Evolutionary conservation across 1,140 invertebrate genomes (phyloP).

Genomic region (Apis dorsata): DNA sequence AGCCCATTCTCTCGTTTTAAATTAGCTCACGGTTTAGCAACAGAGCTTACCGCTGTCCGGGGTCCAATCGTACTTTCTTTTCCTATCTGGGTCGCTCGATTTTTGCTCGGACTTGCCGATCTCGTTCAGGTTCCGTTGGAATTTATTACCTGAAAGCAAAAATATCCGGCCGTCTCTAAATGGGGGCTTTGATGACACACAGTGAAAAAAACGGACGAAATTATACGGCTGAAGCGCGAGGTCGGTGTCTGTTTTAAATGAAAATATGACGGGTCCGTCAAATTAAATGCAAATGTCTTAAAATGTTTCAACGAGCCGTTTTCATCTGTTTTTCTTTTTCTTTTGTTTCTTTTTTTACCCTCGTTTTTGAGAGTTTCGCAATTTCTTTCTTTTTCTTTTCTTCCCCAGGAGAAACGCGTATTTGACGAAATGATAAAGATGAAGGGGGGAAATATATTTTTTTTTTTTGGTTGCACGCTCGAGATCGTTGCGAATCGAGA

Average conservation of each 20-base stretch:
- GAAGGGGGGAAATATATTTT: background rate
- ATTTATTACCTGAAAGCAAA: conserved; percentile 82
- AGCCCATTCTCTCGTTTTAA: conserved; percentile 18
- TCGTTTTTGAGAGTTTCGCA: background rate
- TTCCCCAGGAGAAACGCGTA: no score
- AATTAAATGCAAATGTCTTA: conserved; percentile 28
- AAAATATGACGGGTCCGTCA: background rate
- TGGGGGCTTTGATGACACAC: background rate
- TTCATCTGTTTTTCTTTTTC: no score
- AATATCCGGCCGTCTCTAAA: conserved; percentile 13
- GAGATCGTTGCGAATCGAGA: background rate
- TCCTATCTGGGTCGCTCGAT: conserved; percentile 76
- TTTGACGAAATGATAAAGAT: background rate
- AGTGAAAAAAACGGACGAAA: background rate
- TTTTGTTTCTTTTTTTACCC: no score
- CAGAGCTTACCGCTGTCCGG: conserved; percentile 70
- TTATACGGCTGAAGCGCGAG: background rate
- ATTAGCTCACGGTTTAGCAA: conserved; percentile 35
- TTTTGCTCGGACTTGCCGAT: conserved; percentile 87
- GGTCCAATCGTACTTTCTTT: conserved; percentile 73
- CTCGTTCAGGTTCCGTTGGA: conserved; percentile 85
- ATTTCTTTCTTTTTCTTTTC: background rate
- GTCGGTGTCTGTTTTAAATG: background rate
- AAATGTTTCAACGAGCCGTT: background rate
- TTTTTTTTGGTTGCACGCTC: background rate